phyloP scores from a whole-genome alignment of 2,797 vertebrate species.

The Catharus ustulatus region DNA sequence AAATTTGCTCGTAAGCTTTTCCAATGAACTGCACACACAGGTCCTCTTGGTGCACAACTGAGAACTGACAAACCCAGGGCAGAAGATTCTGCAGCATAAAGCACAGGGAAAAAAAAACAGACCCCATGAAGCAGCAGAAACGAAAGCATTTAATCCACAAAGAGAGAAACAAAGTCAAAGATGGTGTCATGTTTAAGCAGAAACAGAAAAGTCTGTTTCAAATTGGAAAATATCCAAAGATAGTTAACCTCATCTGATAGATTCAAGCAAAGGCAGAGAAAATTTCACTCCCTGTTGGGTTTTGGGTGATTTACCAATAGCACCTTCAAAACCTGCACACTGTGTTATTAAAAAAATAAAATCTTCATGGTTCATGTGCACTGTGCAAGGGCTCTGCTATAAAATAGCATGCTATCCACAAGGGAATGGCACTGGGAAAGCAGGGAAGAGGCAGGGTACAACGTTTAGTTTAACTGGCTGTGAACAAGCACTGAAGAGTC shows the following conservation, averaged over 20 bases:
- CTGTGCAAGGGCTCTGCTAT: neutral
- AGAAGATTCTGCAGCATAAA: neutral
- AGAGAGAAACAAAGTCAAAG: neutral
- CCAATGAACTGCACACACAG: neutral
- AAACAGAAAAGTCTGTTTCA: neutral
- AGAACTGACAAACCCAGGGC: neutral
- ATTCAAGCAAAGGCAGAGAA: neutral
- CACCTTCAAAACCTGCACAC: neutral
- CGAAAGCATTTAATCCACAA: neutral
- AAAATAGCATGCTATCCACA: neutral
- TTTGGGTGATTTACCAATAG: neutral
- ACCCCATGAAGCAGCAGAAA: neutral
- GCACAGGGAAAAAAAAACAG: neutral
- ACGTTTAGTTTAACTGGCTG: neutral
- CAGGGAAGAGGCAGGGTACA: neutral
- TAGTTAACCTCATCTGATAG: neutral
- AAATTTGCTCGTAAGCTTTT: neutral
- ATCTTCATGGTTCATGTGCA: neutral
- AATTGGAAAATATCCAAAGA: neutral
- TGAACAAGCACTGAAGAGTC: neutral
- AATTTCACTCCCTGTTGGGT: neutral
- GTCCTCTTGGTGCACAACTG: neutral
- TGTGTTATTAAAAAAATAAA: neutral
- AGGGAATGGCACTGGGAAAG: neutral
- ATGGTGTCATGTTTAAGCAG: fast-evolving